A percentile compares a stretch with the other conserved stretches of the same genome.
Evolutionary conservation across 2,888 invertebrate genomes (phyloP).

Genomic region (Seira ritae): DNA sequence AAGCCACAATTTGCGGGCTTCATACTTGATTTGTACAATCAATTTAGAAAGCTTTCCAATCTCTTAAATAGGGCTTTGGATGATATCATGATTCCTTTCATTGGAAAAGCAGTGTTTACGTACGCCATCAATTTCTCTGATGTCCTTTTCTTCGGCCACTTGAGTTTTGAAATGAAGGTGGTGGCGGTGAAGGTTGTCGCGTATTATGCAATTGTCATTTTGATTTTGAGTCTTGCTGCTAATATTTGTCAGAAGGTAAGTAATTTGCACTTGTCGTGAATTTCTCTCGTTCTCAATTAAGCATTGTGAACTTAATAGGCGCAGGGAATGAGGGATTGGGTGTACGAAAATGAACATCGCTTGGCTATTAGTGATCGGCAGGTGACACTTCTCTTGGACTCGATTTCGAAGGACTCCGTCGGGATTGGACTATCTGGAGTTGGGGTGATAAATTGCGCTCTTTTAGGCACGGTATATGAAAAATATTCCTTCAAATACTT

Average conservation of each 20-base stretch:
- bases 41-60: constrained; percentile 24
- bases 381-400: constrained; percentile 33
- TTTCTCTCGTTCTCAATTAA: no score
- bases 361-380: constrained; percentile 37
- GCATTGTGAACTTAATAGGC: no score
- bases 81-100: constrained; percentile 24
- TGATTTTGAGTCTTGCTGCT: constrained; percentile 10
- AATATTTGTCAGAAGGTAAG: constrained; percentile 46
- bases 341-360: constrained; percentile 46
- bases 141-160: no score
- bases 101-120: constrained; percentile 48
- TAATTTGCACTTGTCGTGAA: no score
- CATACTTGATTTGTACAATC: constrained; percentile 12
- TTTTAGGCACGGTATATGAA: constrained; percentile 52
- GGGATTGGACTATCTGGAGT: constrained; percentile 36
- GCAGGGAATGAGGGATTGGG: constrained; percentile 42
- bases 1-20: no score
- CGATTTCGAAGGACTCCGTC: constrained; percentile 40
- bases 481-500: no score
- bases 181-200: constrained; percentile 29
- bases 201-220: constrained; percentile 24
- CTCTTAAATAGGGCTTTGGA: constrained; percentile 25
- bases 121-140: constrained; percentile 53
- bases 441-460: constrained; percentile 29
- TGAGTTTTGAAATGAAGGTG: no score